These are phyloP conservation scores for Solea solea DNA, from an alignment of 2,113 vertebrate genomes.

Conservation along the genomic window DNA sequence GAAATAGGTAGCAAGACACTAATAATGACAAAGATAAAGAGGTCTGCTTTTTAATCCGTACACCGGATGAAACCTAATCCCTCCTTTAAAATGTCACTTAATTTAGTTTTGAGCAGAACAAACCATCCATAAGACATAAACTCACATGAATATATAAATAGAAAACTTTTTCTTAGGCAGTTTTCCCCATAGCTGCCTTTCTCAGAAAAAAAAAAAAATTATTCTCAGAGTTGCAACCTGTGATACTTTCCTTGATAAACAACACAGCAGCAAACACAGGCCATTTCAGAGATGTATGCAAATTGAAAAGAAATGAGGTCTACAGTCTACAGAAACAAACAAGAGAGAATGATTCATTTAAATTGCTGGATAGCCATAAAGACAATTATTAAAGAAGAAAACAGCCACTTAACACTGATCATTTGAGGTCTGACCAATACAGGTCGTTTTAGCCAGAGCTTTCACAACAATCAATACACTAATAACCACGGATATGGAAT, in stretches of 20 bases:
- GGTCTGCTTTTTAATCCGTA: conserved; percentile 54
- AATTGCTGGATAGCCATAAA: conserved; percentile 36
- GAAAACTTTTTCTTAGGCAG: conserved; percentile 40
- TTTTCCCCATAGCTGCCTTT: conserved; percentile 20
- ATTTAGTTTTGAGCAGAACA: conserved; percentile 40
- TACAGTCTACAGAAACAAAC: conserved; percentile 52
- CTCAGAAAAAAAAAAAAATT: conserved; percentile 2
- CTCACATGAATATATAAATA: conserved; percentile 29
- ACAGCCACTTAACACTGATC: conserved; percentile 37
- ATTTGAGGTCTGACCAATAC: conserved; percentile 41
- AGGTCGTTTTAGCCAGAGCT: conserved; percentile 20
- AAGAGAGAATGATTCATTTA: conserved; percentile 58
- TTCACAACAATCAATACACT: conserved; percentile 55
- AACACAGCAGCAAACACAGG: conserved; percentile 23
- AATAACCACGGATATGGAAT: conserved; percentile 44
- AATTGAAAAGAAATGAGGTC: conserved; percentile 55
- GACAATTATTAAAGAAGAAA: conserved; percentile 46
- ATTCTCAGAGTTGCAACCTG: conserved; percentile 44
- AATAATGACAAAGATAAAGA: conserved; percentile 62
- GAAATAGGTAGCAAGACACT: conserved; percentile 46
- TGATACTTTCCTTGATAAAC: conserved; percentile 32
- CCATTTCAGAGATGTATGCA: conserved; percentile 50
- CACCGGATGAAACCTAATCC: conserved; percentile 49
- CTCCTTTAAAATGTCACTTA: conserved; percentile 50
- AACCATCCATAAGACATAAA: conserved; percentile 23